Evolutionary conservation across 2,888 invertebrate species (phyloP).

Genomic region (Poecilus cupreus): DNA sequence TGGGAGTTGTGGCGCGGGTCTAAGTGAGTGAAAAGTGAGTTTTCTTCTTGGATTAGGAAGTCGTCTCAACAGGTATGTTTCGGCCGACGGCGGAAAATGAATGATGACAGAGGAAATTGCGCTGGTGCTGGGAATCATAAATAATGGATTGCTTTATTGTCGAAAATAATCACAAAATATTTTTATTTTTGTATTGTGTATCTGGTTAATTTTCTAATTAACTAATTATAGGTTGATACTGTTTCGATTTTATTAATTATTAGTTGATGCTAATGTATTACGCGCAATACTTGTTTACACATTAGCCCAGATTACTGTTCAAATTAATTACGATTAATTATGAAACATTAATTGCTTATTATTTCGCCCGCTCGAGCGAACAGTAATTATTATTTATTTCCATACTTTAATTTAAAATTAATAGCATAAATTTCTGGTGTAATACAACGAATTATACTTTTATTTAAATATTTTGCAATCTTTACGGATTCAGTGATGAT

Average conservation of each 20-base stretch:
- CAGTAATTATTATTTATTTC: no score
- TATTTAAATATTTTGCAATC: no score
- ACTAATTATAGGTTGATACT: background rate
- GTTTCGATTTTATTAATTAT: background rate
- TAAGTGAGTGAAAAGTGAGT: background rate
- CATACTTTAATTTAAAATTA: no score
- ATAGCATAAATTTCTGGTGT: no score
- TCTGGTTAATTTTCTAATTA: background rate
- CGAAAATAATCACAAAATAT: no score
- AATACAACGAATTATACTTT: no score
- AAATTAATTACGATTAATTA: no score
- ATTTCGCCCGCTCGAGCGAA: no score
- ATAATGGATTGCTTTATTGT: conserved; percentile 29
- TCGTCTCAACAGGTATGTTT: conserved; percentile 42
- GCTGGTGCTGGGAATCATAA: background rate
- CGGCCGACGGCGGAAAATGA: background rate
- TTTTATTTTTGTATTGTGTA: no score
- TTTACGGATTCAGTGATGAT: no score
- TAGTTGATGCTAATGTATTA: background rate
- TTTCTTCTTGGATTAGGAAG: background rate
- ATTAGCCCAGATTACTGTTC: background rate
- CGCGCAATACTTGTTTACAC: background rate
- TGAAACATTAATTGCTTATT: no score
- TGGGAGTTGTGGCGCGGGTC: no score
- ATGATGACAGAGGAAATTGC: background rate